A percentile compares a stretch with the other conserved stretches of the same genome.
Evolutionary conservation across 2,888 invertebrate genomes (phyloP).

Genomic region (Tachina fera): DNA sequence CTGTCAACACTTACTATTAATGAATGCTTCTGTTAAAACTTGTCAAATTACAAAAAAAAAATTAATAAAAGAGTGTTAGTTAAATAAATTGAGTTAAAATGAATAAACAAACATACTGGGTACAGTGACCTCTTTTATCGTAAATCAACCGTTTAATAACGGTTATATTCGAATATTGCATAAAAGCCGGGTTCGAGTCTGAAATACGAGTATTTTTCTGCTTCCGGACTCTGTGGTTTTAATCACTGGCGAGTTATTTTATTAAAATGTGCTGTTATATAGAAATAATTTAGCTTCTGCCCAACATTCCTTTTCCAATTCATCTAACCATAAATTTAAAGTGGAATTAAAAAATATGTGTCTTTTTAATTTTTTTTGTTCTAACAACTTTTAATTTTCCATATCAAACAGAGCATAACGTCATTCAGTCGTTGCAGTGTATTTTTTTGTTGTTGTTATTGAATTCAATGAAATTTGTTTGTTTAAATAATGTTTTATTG

Average conservation of each 20-base stretch:
- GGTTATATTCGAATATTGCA: no score
- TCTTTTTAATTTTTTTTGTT: neutral
- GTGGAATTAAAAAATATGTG: neutral
- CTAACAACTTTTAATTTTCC: constrained; percentile 6
- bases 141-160: no score
- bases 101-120: neutral
- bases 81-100: neutral
- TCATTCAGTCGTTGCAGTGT: constrained; percentile 34
- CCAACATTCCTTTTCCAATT: neutral
- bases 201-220: no score
- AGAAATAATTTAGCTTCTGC: no score
- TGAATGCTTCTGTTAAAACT: constrained; percentile 30
- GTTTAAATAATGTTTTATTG: constrained; percentile 41
- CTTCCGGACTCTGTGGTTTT: no score
- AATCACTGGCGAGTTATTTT: no score
- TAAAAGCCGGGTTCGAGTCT: no score
- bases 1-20: constrained; percentile 20
- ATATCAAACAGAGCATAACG: constrained; percentile 58
- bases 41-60: neutral
- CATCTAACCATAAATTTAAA: neutral
- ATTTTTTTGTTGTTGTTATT: constrained; percentile 12
- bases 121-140: neutral
- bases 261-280: no score
- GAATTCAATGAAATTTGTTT: constrained; percentile 44
- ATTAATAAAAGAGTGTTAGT: neutral